These are phyloP conservation scores for Halocynthia aurantium DNA, from an alignment of 23 tunicate genomes.

Conservation along the genomic window DNA sequence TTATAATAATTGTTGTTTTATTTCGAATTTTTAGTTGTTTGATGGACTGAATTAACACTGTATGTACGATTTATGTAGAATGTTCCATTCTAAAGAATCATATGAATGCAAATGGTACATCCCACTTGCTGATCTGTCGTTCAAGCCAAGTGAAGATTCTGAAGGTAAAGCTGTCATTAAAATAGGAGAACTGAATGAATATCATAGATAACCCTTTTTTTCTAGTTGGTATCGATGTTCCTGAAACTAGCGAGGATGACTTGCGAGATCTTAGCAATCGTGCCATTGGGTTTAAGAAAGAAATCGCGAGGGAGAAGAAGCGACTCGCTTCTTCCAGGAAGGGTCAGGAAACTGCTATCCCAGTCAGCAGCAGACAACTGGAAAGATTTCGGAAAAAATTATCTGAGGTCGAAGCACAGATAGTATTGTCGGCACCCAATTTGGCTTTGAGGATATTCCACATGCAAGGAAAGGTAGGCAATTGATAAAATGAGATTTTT, in stretches of 20 bases:
- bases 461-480: conserved; percentile 84
- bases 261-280: conserved; percentile 59
- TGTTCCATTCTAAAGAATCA: conserved; percentile 73
- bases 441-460: conserved; percentile 77
- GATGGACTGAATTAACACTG: background rate
- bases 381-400: conserved; percentile 76
- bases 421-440: conserved; percentile 79
- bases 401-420: conserved; percentile 71
- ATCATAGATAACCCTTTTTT: background rate
- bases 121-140: conserved; percentile 86
- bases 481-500: background rate
- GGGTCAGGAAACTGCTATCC: conserved; percentile 15
- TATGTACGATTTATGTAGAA: conserved; percentile 29
- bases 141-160: conserved; percentile 82
- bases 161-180: conserved; percentile 31
- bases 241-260: conserved; percentile 64
- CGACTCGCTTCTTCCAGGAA: conserved; percentile 19
- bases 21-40: background rate
- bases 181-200: too few species aligned
- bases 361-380: conserved; percentile 37
- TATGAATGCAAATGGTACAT: conserved; percentile 94
- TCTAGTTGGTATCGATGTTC: conserved; percentile 62
- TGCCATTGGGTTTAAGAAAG: conserved; percentile 71
- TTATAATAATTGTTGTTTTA: background rate
- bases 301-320: conserved; percentile 76